A percentile compares a stretch with the other conserved stretches of the same genome.
Conservation (phyloP, 2,888 invertebrate species). For the Thereva nobilitata region DNA sequence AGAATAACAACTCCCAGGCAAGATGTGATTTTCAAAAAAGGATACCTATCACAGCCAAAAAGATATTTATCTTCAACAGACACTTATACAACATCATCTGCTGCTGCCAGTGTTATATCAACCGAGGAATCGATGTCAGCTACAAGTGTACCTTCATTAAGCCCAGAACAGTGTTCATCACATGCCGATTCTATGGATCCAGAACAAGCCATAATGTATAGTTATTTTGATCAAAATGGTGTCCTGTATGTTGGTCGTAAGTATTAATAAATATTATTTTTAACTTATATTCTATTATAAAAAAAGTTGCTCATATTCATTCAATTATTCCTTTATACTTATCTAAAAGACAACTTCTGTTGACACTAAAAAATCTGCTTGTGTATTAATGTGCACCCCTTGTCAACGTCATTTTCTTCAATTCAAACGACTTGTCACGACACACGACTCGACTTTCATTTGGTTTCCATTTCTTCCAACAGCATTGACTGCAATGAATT, state of each 20-base stretch:
- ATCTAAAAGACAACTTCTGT: no score
- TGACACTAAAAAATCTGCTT: no score
- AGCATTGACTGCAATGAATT: no score
- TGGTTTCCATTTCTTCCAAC: no score
- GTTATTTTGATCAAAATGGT: slow-evolving; percentile 61
- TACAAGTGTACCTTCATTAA: slow-evolving; percentile 42
- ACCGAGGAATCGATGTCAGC: slow-evolving; percentile 44
- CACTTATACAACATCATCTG: slow-evolving; percentile 43
- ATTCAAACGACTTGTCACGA: no score
- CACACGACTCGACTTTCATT: no score
- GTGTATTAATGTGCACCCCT: no score
- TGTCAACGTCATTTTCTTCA: no score
- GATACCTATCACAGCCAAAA: slow-evolving; percentile 62
- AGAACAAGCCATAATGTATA: slow-evolving; percentile 45
- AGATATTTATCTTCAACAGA: slow-evolving; percentile 42
- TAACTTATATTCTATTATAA: not conserved
- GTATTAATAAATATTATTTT: slow-evolving; percentile 44
- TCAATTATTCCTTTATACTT: no score
- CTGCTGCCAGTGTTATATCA: slow-evolving; percentile 43
- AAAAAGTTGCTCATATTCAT: no score
- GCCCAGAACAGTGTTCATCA: slow-evolving; percentile 43
- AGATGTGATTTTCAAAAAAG: slow-evolving; percentile 72
- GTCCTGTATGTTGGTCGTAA: slow-evolving; percentile 60
- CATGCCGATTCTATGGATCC: slow-evolving; percentile 41
- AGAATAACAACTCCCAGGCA: slow-evolving; percentile 71